Evolutionary conservation across 1,140 invertebrate genomes (phyloP), one percentile per base, ranked within the genome.

Genomic region (Zaprionus nigranus): DNA sequence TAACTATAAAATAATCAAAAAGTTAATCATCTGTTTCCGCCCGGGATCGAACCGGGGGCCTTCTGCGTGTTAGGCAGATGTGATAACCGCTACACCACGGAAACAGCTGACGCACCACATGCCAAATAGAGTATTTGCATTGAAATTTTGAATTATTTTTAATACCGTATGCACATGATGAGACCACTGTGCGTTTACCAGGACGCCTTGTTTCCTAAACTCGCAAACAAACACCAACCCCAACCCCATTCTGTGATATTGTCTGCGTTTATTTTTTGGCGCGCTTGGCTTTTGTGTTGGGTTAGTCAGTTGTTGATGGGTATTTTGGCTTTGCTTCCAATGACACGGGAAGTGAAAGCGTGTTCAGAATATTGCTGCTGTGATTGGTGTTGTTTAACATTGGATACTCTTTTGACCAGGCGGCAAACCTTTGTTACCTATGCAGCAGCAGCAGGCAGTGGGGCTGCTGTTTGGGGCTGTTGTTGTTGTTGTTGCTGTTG

Each of bases 1-100:
- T 28, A 30, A 24, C 5, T 13, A 15, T n/a, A 15, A 54, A 26
- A 26, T 60, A 43, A 62, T 62, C 56, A 28, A 30, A 54, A 1
- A 17, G 13, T 43, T 17, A 30, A 1, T 22, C 1, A 43, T 36
- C 87, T 92, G 91, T 91, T 92, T 92, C 91, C 91, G 91, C 84
- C 92, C 87, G 91, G 90, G 90, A 91, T 90, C 84, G 92, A 93
- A 92, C 92, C 91, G 91, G 92, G 91, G 91, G 86, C 90, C 91
- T 91, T 91, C 92, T 81, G 91, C 83, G 73, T 92, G 92, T 92
- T 92, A 92, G 92, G 92, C 92, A 92, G 91, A 92, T 92, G 91
- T 92, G 91, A 92, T 92, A 92, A 92, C 91, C 91, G 88, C 92
- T 92, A 92, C 91, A 92, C 91, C 91, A 92, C 91, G 91, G 91